Percentiles rank a stretch among this genome's conserved stretches.
Conservation (phyloP, 2,888 invertebrate species). For the Luperina nickerlii region DNA sequence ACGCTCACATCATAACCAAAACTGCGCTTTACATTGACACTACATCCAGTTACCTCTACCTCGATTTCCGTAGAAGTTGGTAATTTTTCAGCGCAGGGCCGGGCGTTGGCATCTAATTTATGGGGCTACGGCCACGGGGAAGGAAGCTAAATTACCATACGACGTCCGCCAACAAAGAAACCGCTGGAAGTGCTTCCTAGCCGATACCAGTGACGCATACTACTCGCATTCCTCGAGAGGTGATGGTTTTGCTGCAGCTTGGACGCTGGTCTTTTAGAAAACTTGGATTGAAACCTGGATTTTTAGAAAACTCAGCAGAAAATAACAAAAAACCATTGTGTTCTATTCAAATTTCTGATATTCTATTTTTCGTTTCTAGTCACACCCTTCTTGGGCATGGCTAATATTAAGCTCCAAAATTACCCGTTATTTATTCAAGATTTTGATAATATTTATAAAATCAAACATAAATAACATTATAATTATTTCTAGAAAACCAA, state of each 20-base stretch:
- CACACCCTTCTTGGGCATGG: not conserved
- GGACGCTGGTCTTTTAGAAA: not conserved
- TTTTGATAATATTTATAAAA: not conserved
- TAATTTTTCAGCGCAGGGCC: constrained; percentile 87
- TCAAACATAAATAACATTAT: not conserved
- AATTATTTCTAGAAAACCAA: not conserved
- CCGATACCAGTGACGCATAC: constrained; percentile 79
- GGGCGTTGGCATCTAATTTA: constrained; percentile 87
- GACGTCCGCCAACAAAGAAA: constrained; percentile 86
- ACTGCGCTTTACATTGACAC: constrained; percentile 8
- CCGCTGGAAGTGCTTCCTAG: constrained; percentile 79
- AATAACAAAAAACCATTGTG: not conserved
- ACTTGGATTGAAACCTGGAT: too few species aligned
- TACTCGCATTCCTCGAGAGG: constrained; percentile 34
- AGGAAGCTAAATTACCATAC: constrained; percentile 89
- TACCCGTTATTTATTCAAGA: not conserved
- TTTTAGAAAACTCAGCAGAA: not conserved
- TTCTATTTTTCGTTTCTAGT: not conserved
- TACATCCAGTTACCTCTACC: constrained; percentile 71
- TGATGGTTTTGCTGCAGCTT: constrained; percentile 26
- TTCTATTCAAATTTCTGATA: too few species aligned
- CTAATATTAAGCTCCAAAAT: not conserved
- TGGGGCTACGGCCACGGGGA: constrained; percentile 81
- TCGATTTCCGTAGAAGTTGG: constrained; percentile 80
- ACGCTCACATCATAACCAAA: constrained; percentile 13